Conservation (phyloP, 2,888 invertebrate species). For the Pseudanteris insignis region DNA sequence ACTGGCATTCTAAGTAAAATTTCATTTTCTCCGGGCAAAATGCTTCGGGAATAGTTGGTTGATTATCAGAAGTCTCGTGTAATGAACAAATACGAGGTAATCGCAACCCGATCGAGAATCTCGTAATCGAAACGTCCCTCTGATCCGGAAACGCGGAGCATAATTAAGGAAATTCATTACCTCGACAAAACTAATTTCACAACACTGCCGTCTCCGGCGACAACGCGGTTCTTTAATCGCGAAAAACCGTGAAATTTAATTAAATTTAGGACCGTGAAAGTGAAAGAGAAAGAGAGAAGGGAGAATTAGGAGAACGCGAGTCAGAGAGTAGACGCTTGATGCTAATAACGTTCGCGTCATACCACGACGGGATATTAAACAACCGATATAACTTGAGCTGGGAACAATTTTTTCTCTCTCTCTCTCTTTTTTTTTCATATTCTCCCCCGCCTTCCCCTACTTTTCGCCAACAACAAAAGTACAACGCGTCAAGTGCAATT, state of each 20-base stretch:
- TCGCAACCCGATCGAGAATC: slow-evolving; percentile 38
- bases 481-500: slow-evolving; percentile 18
- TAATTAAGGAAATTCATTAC: slow-evolving; percentile 66
- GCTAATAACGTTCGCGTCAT: slow-evolving; percentile 61
- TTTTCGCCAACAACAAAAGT: slow-evolving; percentile 24
- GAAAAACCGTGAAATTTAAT: slow-evolving; percentile 67
- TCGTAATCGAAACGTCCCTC: slow-evolving; percentile 43
- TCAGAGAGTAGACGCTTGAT: slow-evolving; percentile 53
- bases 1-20: slow-evolving; percentile 32
- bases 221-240: slow-evolving; percentile 63
- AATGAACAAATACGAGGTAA: slow-evolving; percentile 42
- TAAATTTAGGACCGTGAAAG: slow-evolving; percentile 65
- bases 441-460: slow-evolving; percentile 12
- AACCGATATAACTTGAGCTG: slow-evolving; percentile 54
- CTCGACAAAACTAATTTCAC: slow-evolving; percentile 64
- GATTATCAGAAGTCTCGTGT: slow-evolving; percentile 37
- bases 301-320: slow-evolving; percentile 41
- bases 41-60: slow-evolving; percentile 34
- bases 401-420: slow-evolving; percentile 19
- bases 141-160: slow-evolving; percentile 52
- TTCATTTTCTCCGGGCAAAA: slow-evolving; percentile 29
- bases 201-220: slow-evolving; percentile 52
- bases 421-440: neutral
- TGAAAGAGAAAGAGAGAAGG: slow-evolving; percentile 53
- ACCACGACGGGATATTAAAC: slow-evolving; percentile 56